Evolutionary conservation across 1,140 invertebrate species (phyloP), one percentile per base, ranked within the genome.

Genomic region (Rhopalosiphum maidis): DNA sequence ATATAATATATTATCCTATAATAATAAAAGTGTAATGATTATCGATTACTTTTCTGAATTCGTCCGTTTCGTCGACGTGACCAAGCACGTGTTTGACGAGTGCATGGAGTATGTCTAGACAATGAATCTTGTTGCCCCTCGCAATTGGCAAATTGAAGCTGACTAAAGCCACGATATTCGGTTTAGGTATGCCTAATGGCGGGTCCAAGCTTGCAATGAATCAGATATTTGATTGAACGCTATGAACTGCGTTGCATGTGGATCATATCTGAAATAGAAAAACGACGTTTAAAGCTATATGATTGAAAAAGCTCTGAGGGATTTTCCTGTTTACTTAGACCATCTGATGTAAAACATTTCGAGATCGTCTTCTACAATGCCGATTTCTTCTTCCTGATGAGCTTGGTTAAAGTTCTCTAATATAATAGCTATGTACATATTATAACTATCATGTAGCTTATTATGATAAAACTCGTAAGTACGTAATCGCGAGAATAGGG

Each of bases 381-480:
- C 99, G 94, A 98, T 98, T 95, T 99, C 98, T 95, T 99, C 98
- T 94, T 99, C 98, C 95, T 99, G 98, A 95, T 99, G 98, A 30
- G 98, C 98, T 95, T 99, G 98, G 95, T 98, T 99, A 95, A 99
- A 99, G 95, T 99, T 99, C 95, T 99, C 98, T 94, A 99, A 96
- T 95, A 99, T 99, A 94, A 99, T 98, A 93, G 98, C 98, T 95
- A 99, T 99, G 96, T 99, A 99, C 98, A 99, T 99, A 96, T 99
- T 94, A 99, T 99, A 91, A 99, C 98, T 94, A 99, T 99, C 97
- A 99, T 98, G 95, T 98, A 99, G 95, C 98, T 99, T 94, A 99
- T 98, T 94, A 99, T 98, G 94, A 99, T 98, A 95, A 99, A 99
- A 94, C 98, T 98, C 48, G 98, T 98, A 95, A 98, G 95, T 98